A percentile compares a stretch with the other conserved stretches of the same genome.
Evolutionary conservation across 35 echinoderm and acorn worm genomes (phyloP).

Genomic region (Apostichopus parvimensis): DNA sequence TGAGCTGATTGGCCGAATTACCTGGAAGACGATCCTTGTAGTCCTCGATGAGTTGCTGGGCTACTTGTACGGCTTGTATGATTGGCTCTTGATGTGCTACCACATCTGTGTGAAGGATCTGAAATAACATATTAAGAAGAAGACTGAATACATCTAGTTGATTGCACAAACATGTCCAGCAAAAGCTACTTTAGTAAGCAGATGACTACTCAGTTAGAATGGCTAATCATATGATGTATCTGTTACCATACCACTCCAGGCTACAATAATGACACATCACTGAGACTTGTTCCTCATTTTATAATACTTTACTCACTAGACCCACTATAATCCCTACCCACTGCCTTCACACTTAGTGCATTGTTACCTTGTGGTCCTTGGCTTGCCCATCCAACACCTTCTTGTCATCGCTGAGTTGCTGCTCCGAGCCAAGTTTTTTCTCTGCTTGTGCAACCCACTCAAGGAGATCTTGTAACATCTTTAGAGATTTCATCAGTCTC

Average conservation of each 20-base stretch:
- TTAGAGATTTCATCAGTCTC: conserved; percentile 51
- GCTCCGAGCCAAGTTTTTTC: conserved; percentile 79
- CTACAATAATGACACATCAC: too few relatives aligned
- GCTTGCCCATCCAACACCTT: conserved; percentile 43
- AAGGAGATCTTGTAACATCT: conserved; percentile 64
- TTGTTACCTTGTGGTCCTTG: conserved; percentile 79
- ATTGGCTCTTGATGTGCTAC: conserved; percentile 82
- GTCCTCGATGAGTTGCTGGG: conserved; percentile 77
- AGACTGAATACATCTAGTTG: too few relatives aligned
- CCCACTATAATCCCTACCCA: too few relatives aligned
- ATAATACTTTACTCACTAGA: too few relatives aligned
- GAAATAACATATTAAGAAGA: too few relatives aligned
- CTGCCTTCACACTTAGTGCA: background rate
- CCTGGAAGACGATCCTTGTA: conserved; percentile 61
- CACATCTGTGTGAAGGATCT: conserved; percentile 78
- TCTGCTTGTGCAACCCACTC: conserved; percentile 88
- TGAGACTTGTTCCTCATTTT: too few relatives aligned
- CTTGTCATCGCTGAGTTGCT: conserved; percentile 70
- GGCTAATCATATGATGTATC: too few relatives aligned
- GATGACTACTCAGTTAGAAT: too few relatives aligned
- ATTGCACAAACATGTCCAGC: too few relatives aligned
- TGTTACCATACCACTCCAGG: too few relatives aligned
- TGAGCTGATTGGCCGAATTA: conserved; percentile 60
- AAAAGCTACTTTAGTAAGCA: too few relatives aligned
- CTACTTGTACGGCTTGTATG: conserved; percentile 66